Evolutionary conservation across 2,888 invertebrate species (phyloP).

Genomic region (Hirtodrosophila duncani): DNA sequence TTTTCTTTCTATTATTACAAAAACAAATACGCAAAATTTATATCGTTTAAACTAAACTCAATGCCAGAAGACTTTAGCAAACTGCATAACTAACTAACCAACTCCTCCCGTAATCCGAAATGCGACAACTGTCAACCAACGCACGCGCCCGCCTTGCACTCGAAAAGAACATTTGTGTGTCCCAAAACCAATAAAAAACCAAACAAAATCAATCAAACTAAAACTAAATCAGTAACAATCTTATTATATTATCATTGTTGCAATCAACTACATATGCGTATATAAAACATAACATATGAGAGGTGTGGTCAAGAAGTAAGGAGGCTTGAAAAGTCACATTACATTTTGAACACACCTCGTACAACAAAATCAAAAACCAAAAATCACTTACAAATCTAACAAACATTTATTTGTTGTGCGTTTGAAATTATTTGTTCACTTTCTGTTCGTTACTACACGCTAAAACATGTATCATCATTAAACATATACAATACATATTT

Average conservation of each 20-base stretch:
- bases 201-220: background rate
- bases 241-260: no score
- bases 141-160: constrained; percentile 21
- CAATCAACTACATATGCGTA: no score
- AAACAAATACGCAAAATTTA: constrained; percentile 30
- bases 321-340: no score
- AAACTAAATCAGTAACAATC: no score
- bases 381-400: constrained; percentile 12
- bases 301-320: no score
- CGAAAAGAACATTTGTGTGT: no score
- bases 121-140: constrained; percentile 36
- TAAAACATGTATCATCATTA: constrained; percentile 19
- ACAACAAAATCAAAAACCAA: constrained; percentile 5
- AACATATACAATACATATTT: no score
- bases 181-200: constrained; percentile 5
- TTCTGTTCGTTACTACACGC: constrained; percentile 23
- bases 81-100: constrained; percentile 36
- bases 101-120: constrained; percentile 29
- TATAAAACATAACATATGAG: no score
- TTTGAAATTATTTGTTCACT: no score
- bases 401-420: constrained; percentile 31
- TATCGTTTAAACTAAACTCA: constrained; percentile 21
- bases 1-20: constrained; percentile 2
- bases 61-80: constrained; percentile 20
- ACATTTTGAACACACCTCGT: constrained; percentile 9